Base-by-base conservation (phyloP, 2,888 invertebrate genomes). In the Ormyrus rosae region DNA sequence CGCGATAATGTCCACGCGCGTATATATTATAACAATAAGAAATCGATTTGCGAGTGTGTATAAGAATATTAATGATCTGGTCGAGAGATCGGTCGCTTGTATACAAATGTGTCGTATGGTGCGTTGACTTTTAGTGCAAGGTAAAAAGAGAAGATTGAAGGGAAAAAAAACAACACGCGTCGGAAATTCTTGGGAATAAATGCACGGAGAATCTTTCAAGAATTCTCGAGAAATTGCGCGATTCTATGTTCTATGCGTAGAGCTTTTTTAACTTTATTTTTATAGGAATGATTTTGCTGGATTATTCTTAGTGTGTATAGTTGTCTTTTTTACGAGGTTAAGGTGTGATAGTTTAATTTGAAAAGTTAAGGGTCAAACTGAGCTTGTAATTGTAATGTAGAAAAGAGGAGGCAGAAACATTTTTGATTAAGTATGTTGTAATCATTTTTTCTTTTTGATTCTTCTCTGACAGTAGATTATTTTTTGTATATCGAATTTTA, bases 231-330 rank as follows among this genome's bases (percentile, higher is more conserved):
- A 76, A 34, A 60, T 60, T 11, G 78, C n/a, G 63, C 51, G 61
- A 74, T 61, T 75, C 78, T 75, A 81, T 71, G 75, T 78, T 78
- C 48, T 55, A 56, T 58, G 75, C 65, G 61, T 75, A 81, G 78
- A 78, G 67, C 74, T 67, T 75, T 75, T 81, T 68, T 63, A 75
- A 75, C 78, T 71, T 81, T 81, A 81, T 81, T 81, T 81, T 81
- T 81, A 81, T 81, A 81, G 75, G 63, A 11, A 78, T 81, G 61
- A 81, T 78, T 81, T 81, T 78, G 71, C 74, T 50, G 68, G 56
- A 81, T 74, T 81, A 61, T 81, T 74, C 51, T 78, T 75, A 65
- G 67, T 71, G 65, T 78, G 60, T 81, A 75, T 74, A 75, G 71
- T 74, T 11, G 46, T 71, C 45, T 68, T 77, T 79, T 74, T 81